Percentiles rank a stretch among this genome's conserved stretches.
These are phyloP conservation scores for Phaetusa simplex DNA, from an alignment of 2,113 vertebrate species.

Conservation along the genomic window DNA sequence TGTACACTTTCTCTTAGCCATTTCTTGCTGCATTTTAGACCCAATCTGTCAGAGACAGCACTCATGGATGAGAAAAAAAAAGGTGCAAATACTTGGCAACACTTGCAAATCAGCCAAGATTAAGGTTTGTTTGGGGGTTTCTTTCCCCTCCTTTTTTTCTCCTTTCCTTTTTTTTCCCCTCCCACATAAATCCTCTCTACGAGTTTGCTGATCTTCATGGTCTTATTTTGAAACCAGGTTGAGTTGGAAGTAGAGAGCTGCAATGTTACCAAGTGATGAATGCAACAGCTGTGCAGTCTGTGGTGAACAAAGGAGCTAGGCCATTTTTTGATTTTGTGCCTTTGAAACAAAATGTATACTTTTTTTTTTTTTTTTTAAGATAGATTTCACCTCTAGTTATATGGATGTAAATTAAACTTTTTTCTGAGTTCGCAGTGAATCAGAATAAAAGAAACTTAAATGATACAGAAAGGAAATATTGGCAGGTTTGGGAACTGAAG, in stretches of 20 bases:
- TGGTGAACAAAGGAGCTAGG: neutral
- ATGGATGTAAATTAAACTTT: neutral
- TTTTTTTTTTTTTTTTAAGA: neutral
- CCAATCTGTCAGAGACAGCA: neutral
- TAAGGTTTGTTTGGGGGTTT: accelerated
- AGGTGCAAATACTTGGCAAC: accelerated
- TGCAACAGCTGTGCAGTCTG: neutral
- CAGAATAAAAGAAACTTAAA: neutral
- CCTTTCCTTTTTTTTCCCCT: no score
- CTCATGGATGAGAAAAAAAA: neutral
- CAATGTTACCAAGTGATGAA: no score
- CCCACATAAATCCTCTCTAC: accelerated
- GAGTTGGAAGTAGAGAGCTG: neutral
- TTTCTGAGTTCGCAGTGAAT: neutral
- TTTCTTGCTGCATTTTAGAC: accelerated
- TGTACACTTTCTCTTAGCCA: no score
- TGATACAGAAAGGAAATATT: neutral
- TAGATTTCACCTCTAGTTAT: neutral
- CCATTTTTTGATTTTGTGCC: accelerated
- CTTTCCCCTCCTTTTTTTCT: neutral
- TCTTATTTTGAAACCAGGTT: neutral
- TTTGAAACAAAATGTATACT: neutral
- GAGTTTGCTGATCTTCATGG: accelerated
- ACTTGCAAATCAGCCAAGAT: no score
- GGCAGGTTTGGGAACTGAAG: neutral